Evolutionary conservation across 2,797 vertebrate genomes (phyloP).

Genomic region (Melanotaenia nigrans): DNA sequence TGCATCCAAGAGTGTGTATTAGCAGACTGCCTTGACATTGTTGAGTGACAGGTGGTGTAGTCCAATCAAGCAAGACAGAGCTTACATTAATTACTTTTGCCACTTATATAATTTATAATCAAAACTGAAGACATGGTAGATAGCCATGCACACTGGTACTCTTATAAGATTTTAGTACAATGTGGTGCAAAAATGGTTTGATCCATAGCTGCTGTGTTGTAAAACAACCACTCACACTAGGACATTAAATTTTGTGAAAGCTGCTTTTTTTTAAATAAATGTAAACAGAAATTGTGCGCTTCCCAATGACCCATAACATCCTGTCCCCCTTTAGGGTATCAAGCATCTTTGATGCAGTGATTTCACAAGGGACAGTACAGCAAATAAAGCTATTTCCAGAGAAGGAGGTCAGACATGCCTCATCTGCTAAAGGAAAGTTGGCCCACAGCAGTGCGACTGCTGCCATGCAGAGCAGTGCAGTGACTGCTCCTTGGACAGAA

Average conservation of each 20-base stretch:
- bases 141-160: slow-evolving; percentile 9
- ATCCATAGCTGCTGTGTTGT: neutral
- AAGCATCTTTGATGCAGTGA: slow-evolving; percentile 53
- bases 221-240: neutral
- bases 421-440: slow-evolving; percentile 74
- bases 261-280: slow-evolving; percentile 7
- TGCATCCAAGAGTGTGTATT: neutral
- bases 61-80: neutral
- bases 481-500: slow-evolving; percentile 73
- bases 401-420: slow-evolving; percentile 66
- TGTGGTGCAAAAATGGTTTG: slow-evolving; percentile 17
- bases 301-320: slow-evolving; percentile 29
- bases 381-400: slow-evolving; percentile 66
- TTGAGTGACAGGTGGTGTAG: neutral
- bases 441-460: slow-evolving; percentile 59
- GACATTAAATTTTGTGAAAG: neutral
- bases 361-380: slow-evolving; percentile 51
- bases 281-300: slow-evolving; percentile 19
- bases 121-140: neutral
- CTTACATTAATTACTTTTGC: neutral
- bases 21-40: neutral
- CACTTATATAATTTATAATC: neutral
- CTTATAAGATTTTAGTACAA: slow-evolving; percentile 14
- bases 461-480: slow-evolving; percentile 68
- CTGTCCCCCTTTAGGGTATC: slow-evolving; percentile 42